Evolutionary conservation across 2,888 invertebrate species (phyloP).

Genomic region (Pachydiplax longipennis): DNA sequence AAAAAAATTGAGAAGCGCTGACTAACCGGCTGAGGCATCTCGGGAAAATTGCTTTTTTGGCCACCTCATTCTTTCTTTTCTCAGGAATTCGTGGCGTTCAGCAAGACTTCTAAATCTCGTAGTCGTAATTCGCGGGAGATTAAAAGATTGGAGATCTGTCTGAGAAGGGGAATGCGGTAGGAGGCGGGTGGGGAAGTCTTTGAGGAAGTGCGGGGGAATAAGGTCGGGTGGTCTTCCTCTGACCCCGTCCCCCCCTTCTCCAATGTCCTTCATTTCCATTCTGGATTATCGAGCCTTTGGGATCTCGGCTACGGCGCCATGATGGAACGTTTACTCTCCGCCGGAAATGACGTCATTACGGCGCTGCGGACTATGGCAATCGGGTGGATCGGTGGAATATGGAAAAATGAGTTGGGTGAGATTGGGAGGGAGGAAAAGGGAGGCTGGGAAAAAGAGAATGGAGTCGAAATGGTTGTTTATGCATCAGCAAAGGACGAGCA

Average conservation of each 20-base stretch:
- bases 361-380: conserved; percentile 7
- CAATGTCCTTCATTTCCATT: background rate
- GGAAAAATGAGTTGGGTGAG: background rate
- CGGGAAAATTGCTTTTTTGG: too few species aligned
- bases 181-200: background rate
- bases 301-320: conserved; percentile 30
- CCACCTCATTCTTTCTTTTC: too few species aligned
- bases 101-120: background rate
- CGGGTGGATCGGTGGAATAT: conserved; percentile 8
- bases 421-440: background rate
- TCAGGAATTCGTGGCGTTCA: background rate
- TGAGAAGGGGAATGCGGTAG: background rate
- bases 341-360: conserved; percentile 37
- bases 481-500: background rate
- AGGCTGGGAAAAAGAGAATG: background rate
- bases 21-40: too few species aligned
- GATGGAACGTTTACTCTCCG: conserved; percentile 43
- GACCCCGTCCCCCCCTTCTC: background rate
- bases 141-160: background rate
- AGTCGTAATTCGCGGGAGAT: background rate
- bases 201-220: background rate
- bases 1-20: too few species aligned
- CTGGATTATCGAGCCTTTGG: conserved; percentile 6
- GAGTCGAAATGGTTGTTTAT: background rate
- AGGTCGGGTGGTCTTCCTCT: background rate